Conservation (phyloP, 2,888 invertebrate genomes). For the Aethes cnicana region DNA sequence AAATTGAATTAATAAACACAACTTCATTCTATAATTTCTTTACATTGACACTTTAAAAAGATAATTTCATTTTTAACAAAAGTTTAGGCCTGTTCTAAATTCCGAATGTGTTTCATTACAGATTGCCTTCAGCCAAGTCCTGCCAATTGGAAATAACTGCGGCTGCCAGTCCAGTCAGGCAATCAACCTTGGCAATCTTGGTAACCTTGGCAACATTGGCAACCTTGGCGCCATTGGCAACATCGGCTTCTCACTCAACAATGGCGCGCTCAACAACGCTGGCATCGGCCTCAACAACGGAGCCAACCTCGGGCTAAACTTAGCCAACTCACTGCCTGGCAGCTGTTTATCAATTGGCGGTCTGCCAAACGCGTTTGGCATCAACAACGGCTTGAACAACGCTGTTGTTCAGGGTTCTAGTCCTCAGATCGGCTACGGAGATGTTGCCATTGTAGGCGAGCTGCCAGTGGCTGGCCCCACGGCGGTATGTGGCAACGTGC, state of each 20-base stretch:
- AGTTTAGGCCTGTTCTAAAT: no score
- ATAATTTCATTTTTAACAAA: no score
- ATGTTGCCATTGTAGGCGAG: constrained; percentile 56
- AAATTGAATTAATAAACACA: neutral
- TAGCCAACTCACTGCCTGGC: constrained; percentile 9
- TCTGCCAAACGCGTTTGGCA: constrained; percentile 31
- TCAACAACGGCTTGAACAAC: neutral
- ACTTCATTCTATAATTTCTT: neutral
- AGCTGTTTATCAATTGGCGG: constrained; percentile 34
- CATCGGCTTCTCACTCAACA: constrained; percentile 31
- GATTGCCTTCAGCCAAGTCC: constrained; percentile 35
- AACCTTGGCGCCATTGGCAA: constrained; percentile 29
- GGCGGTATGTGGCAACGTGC: constrained; percentile 60
- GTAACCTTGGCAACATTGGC: constrained; percentile 22
- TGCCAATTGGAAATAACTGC: constrained; percentile 1
- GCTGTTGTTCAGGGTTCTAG: constrained; percentile 8
- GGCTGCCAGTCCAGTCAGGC: constrained; percentile 33
- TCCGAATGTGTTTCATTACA: constrained; percentile 38
- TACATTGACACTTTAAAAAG: no score
- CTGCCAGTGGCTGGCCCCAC: constrained; percentile 64
- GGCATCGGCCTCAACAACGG: constrained; percentile 3
- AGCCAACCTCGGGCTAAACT: constrained; percentile 14
- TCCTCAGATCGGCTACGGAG: constrained; percentile 48
- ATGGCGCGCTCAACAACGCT: constrained; percentile 29
- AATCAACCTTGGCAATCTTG: constrained; percentile 29